Evolutionary conservation across 2,797 vertebrate species (phyloP).

Genomic region (Notolabrus celidotus): DNA sequence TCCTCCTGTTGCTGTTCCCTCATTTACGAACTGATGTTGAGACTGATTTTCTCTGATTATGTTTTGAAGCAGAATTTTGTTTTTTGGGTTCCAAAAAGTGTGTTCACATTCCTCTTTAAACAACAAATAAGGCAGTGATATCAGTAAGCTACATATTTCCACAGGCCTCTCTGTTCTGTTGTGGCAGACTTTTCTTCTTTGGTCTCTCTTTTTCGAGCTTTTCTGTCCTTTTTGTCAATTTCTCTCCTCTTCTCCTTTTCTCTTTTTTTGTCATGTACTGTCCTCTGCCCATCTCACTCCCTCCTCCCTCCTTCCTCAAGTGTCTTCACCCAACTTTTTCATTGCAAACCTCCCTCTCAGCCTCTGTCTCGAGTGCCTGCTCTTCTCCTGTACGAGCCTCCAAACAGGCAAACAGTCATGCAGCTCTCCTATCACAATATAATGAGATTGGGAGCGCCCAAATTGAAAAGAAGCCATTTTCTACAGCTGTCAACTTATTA

Average conservation of each 20-base stretch:
- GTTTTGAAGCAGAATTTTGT: too few relatives aligned
- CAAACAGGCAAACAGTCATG: slow-evolving; percentile 71
- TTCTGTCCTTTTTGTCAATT: not conserved
- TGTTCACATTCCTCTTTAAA: not conserved
- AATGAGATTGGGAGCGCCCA: slow-evolving; percentile 83
- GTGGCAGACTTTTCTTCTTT: too few relatives aligned
- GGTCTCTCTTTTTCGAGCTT: slow-evolving; percentile 25
- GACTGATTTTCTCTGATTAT: too few relatives aligned
- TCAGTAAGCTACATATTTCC: slow-evolving; percentile 23
- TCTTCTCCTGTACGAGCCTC: slow-evolving; percentile 57
- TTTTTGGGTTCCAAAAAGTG: too few relatives aligned
- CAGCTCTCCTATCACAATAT: slow-evolving; percentile 75
- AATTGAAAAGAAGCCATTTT: slow-evolving; percentile 88
- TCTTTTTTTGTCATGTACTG: slow-evolving; percentile 14
- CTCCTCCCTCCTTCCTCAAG: slow-evolving; percentile 18
- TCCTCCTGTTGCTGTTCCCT: too few relatives aligned
- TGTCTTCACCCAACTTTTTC: slow-evolving; percentile 44
- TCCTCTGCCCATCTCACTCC: slow-evolving; percentile 10
- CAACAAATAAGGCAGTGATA: slow-evolving; percentile 7
- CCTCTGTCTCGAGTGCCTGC: slow-evolving; percentile 38
- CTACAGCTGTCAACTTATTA: slow-evolving; percentile 87
- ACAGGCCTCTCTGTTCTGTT: too few relatives aligned
- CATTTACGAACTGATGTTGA: too few relatives aligned
- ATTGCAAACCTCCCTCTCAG: slow-evolving; percentile 25
- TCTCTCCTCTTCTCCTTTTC: slow-evolving; percentile 7